Conservation (phyloP, 2,113 vertebrate genomes). For the Daubentonia madagascariensis region DNA sequence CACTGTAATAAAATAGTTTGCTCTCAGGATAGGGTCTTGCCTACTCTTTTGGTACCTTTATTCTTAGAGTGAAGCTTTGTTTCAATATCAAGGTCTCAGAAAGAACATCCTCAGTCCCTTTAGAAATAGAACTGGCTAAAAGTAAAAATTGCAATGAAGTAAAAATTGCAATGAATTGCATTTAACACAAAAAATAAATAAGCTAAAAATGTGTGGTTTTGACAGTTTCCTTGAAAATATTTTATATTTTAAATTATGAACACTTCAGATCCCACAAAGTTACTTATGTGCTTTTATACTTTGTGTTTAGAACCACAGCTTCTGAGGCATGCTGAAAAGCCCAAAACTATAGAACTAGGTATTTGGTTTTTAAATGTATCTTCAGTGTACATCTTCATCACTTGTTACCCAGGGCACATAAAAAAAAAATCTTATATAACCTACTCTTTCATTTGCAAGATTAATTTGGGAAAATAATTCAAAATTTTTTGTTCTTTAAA, state of each 20-base stretch:
- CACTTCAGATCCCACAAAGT: neutral
- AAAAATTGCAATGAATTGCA: neutral
- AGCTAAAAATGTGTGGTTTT: neutral
- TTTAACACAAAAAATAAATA: slow-evolving; percentile 30
- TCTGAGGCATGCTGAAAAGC: neutral
- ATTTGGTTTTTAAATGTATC: slow-evolving; percentile 16
- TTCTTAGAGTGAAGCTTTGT: neutral
- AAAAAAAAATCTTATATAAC: neutral
- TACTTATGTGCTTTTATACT: neutral
- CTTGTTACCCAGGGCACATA: neutral
- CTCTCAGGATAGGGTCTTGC: neutral
- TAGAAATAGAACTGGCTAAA: neutral
- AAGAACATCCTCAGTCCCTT: neutral
- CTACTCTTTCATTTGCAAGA: slow-evolving; percentile 7
- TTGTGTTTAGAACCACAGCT: neutral
- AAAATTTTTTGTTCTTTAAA: neutral
- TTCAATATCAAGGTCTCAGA: neutral
- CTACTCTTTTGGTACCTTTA: neutral
- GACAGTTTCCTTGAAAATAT: neutral
- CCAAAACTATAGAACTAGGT: neutral
- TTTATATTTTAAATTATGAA: neutral
- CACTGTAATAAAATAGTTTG: neutral
- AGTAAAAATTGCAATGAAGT: neutral
- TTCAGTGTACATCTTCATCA: neutral
- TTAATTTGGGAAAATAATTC: slow-evolving; percentile 32